Evolutionary conservation across 2,888 invertebrate genomes (phyloP).

Genomic region (Drosophila leonis): DNA sequence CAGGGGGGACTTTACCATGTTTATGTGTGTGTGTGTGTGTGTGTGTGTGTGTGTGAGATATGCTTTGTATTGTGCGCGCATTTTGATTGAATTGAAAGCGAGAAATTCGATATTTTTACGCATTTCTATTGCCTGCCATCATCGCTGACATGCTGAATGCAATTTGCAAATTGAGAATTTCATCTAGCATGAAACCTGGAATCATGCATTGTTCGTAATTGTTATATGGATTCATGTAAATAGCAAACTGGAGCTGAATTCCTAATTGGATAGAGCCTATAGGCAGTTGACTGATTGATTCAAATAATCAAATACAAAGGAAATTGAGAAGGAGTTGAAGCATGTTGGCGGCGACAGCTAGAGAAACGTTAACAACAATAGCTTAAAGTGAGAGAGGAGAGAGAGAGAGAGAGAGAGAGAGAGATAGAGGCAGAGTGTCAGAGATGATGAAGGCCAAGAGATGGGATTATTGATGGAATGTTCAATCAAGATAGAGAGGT

Average conservation of each 20-base stretch:
- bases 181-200: neutral
- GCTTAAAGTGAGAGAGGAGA: neutral
- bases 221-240: neutral
- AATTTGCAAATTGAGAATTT: conserved; percentile 1
- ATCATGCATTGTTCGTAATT: conserved; percentile 2
- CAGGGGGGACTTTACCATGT: neutral
- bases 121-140: neutral
- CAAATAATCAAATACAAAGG: neutral
- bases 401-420: neutral
- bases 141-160: conserved; percentile 1
- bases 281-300: neutral
- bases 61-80: neutral
- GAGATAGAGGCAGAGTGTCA: no score
- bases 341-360: neutral
- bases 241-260: neutral
- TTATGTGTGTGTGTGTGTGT: neutral
- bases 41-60: neutral
- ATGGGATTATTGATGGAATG: neutral
- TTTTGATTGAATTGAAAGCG: conserved; percentile 1
- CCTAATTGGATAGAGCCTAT: neutral
- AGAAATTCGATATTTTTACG: conserved; percentile 1
- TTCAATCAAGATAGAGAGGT: neutral
- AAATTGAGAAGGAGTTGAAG: neutral
- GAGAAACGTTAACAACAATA: neutral
- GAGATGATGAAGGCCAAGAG: neutral